phyloP scores from a whole-genome alignment of 2,113 vertebrate genomes.

The Bubo scandiacus region DNA sequence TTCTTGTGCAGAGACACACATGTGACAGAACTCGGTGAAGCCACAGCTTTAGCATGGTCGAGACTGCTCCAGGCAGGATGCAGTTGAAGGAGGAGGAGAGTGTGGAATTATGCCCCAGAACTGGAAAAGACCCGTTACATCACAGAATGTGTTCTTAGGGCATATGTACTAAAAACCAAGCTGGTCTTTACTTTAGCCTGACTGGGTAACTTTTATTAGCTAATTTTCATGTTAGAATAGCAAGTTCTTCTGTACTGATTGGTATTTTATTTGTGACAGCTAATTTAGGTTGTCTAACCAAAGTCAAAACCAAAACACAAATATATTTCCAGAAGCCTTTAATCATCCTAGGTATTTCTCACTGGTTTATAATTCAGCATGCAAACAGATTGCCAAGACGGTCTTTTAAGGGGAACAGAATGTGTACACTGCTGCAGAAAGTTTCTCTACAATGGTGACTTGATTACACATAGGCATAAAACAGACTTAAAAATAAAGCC shows the following conservation, averaged over 20 bases:
- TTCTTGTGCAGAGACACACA: not conserved
- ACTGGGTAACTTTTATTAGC: not conserved
- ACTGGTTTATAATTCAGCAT: not conserved
- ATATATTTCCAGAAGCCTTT: not conserved
- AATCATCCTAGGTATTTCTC: not conserved
- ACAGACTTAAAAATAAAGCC: not conserved
- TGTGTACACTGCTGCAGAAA: not conserved
- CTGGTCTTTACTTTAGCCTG: not conserved
- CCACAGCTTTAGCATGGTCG: not conserved
- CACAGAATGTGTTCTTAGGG: not conserved
- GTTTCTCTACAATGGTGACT: not conserved
- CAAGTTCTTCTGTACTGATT: not conserved
- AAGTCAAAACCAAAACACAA: not conserved
- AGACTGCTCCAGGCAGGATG: not conserved
- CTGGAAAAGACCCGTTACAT: not conserved
- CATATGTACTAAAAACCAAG: not conserved
- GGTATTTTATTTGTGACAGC: not conserved
- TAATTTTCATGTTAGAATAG: not conserved
- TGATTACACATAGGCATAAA: not conserved
- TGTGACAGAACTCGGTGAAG: not conserved
- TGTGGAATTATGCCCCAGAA: not conserved
- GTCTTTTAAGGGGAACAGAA: not conserved
- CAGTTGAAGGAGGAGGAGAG: not conserved
- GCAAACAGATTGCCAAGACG: not conserved
- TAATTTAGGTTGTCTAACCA: not conserved